Base-by-base conservation (phyloP, 2,888 invertebrate species). In the Drymonia ruficornis region DNA sequence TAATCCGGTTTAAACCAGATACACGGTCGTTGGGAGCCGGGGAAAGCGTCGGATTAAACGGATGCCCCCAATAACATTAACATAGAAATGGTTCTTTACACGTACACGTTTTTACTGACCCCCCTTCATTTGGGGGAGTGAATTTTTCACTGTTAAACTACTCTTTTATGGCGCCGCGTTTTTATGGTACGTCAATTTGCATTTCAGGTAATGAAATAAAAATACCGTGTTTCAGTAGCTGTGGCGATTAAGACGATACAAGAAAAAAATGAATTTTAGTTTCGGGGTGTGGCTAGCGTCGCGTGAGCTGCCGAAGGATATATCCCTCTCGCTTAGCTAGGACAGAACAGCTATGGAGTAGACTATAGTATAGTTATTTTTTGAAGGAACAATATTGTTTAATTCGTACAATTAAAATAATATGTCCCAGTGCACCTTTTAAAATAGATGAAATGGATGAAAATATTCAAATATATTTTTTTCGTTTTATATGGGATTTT, bases 61-160 rank as follows among this genome's bases (percentile, higher is more conserved):
- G 80, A 87, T 81, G 83, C 81, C 78, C 68, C 76, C 86, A 83
- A 89, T 90, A 89, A 87, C 84, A 90, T 91, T 91, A 81, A 85
- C 91, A 91, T 91, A 89, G 83, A 86, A 89, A 91, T 86, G 83
- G 87, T 71, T 63, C 60, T 64, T 59, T 54, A 61, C 61, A 64
- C 53, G 65, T 67, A 67, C 60, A 67, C 69, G 84, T 84, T 87
- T 87, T 86, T 87, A 86, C 84, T 86, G 85, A 84, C 84, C 86
- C 72, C 75, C 71, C 87, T 84, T 66, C 67, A 63, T 68, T 43
- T n/a, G 45, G 63, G 53, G 63, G 66, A 78, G 78, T 78, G 69
- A 73, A 76, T 81, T 77, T 81, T 81, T 79, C 74, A 78, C 72
- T 52, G 68, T 66, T 76, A 63, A 71, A 70, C 72, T 72, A 71